Evolutionary conservation across 2,888 invertebrate genomes (phyloP).

Genomic region (Drosophila mettleri): DNA sequence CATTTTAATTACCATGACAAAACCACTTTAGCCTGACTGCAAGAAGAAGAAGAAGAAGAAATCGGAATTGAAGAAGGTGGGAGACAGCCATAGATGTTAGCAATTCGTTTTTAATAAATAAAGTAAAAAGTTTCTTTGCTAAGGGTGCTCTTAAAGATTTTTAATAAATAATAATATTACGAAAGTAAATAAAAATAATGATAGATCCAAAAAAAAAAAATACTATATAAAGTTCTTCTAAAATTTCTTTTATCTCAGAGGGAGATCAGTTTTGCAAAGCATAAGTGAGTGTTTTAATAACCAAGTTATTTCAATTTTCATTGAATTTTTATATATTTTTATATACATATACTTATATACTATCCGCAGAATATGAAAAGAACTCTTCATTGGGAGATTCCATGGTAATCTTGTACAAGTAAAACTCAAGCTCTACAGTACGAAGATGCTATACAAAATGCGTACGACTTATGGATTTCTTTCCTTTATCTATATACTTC

Average conservation of each 20-base stretch:
- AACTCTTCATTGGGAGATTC: too few relatives aligned
- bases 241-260: too few relatives aligned
- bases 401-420: not conserved
- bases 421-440: not conserved
- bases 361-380: not conserved
- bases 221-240: too few relatives aligned
- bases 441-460: not conserved
- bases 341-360: too few relatives aligned
- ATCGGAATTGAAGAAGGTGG: not conserved
- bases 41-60: constrained; percentile 5
- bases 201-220: too few relatives aligned
- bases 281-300: too few relatives aligned
- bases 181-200: too few relatives aligned
- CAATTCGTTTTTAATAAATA: not conserved
- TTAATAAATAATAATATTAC: too few relatives aligned
- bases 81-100: not conserved
- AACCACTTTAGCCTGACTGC: constrained; percentile 46
- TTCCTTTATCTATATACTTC: too few relatives aligned
- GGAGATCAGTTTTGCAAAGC: too few relatives aligned
- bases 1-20: constrained; percentile 72
- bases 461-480: not conserved
- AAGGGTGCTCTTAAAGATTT: not conserved
- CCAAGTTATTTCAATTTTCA: too few relatives aligned
- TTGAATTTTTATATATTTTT: too few relatives aligned
- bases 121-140: not conserved